These are phyloP conservation scores for Drosophila niveifrons DNA, from an alignment of 2,888 invertebrate genomes.

Conservation along the genomic window DNA sequence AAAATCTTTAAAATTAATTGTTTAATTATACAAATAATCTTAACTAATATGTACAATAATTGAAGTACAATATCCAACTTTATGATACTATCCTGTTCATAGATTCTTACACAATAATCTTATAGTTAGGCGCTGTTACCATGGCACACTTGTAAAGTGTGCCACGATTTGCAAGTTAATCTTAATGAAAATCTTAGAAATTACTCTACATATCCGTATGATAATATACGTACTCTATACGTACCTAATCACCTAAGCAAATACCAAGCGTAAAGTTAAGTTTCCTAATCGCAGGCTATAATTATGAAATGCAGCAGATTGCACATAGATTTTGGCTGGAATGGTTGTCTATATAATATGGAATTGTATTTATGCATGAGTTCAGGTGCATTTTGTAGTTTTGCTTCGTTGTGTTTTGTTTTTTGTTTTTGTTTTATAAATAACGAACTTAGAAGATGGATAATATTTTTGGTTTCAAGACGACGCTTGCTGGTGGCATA, in stretches of 20 bases:
- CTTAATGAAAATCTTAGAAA: conserved; percentile 15
- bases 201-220: conserved; percentile 15
- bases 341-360: conserved; percentile 50
- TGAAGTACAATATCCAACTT: conserved; percentile 34
- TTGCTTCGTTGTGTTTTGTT: too few relatives aligned
- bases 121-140: conserved; percentile 13
- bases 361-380: conserved; percentile 45
- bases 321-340: conserved; percentile 54
- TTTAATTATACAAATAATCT: conserved; percentile 1
- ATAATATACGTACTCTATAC: conserved; percentile 4
- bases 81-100: conserved; percentile 10
- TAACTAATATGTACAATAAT: conserved; percentile 26
- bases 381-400: conserved; percentile 1
- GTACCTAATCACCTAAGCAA: conserved; percentile 43
- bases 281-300: conserved; percentile 16
- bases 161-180: not conserved
- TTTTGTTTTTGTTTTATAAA: conserved; percentile 15
- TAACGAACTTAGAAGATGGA: conserved; percentile 41
- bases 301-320: conserved; percentile 22
- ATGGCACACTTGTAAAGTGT: conserved; percentile 8
- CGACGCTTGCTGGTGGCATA: conserved; percentile 21
- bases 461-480: conserved; percentile 45
- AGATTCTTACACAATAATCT: conserved; percentile 6
- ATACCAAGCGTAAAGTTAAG: conserved; percentile 32
- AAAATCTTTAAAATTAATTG: conserved; percentile 5